Evolutionary conservation across 2,888 invertebrate species (phyloP).

Genomic region (Brenthis ino): DNA sequence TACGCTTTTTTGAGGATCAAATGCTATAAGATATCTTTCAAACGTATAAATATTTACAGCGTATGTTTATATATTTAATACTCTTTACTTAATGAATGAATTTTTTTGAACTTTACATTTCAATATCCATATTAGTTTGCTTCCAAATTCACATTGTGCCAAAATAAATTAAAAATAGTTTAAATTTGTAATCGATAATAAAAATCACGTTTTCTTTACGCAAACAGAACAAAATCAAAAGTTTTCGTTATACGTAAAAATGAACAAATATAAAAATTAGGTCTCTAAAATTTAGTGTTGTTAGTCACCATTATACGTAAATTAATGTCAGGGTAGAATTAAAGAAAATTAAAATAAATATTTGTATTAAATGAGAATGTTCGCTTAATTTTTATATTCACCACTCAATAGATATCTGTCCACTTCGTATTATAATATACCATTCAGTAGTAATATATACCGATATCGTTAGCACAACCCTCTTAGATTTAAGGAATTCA

Average conservation of each 20-base stretch:
- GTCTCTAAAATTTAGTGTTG: slow-evolving; percentile 71
- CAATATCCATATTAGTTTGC: slow-evolving; percentile 46
- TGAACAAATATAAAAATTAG: slow-evolving; percentile 68
- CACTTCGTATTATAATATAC: slow-evolving; percentile 52
- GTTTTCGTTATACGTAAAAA: slow-evolving; percentile 67
- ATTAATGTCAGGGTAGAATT: slow-evolving; percentile 91
- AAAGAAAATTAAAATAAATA: slow-evolving; percentile 65
- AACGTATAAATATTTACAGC: neutral
- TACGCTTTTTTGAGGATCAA: slow-evolving; percentile 22
- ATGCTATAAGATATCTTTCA: slow-evolving; percentile 32
- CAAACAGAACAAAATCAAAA: slow-evolving; percentile 11
- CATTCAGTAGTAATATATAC: slow-evolving; percentile 52
- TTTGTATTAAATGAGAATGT: slow-evolving; percentile 66
- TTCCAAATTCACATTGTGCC: slow-evolving; percentile 75
- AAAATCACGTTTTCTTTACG: slow-evolving; percentile 22
- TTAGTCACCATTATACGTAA: slow-evolving; percentile 92
- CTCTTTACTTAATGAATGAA: slow-evolving; percentile 3
- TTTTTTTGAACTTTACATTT: neutral
- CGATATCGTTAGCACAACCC: slow-evolving; percentile 68
- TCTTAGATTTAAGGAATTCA: slow-evolving; percentile 53
- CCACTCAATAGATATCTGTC: slow-evolving; percentile 70
- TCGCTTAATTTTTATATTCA: slow-evolving; percentile 74
- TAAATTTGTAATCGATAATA: slow-evolving; percentile 22
- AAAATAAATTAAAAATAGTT: slow-evolving; percentile 62
- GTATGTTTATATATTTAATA: neutral